Conservation (phyloP, 2,113 vertebrate species). For the Calyptommatus sinebrachiatus region DNA sequence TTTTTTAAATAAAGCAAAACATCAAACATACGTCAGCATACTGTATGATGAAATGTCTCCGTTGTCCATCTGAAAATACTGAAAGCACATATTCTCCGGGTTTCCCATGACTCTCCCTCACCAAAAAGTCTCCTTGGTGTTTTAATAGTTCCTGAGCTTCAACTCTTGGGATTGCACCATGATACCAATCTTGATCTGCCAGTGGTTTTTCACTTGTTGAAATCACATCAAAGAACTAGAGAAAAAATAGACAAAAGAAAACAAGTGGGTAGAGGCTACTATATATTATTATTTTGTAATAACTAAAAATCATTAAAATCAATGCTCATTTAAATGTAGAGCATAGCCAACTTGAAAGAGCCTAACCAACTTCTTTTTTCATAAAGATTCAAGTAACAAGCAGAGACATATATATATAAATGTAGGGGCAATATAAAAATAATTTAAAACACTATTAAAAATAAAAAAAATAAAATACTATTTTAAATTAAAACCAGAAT, state of each 20-base stretch:
- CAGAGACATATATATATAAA: neutral
- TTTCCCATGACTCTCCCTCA: slow-evolving; percentile 96
- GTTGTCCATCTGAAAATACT: slow-evolving; percentile 92
- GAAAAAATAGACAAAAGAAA: slow-evolving; percentile 49
- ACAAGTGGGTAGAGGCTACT: slow-evolving; percentile 15
- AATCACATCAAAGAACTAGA: slow-evolving; percentile 90
- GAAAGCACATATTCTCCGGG: slow-evolving; percentile 98
- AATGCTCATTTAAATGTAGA: slow-evolving; percentile 7
- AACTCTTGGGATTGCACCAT: slow-evolving; percentile 92
- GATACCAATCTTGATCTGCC: slow-evolving; percentile 95
- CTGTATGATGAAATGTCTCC: slow-evolving; percentile 98
- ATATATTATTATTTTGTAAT: neutral
- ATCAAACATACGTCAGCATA: slow-evolving; percentile 86
- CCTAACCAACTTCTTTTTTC: neutral
- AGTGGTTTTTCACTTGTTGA: slow-evolving; percentile 88
- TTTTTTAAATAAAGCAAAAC: neutral
- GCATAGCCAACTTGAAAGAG: neutral
- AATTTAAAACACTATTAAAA: slow-evolving; percentile 4
- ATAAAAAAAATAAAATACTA: slow-evolving; percentile 9
- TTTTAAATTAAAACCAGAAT: neutral
- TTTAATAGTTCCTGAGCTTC: slow-evolving; percentile 95
- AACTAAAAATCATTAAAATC: neutral
- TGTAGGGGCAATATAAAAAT: neutral
- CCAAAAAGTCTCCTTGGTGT: slow-evolving; percentile 96
- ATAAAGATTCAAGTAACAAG: neutral